A percentile compares a stretch with the other conserved stretches of the same genome.
Evolutionary conservation across 2,113 vertebrate genomes (phyloP).

Genomic region (Varanus komodoensis): DNA sequence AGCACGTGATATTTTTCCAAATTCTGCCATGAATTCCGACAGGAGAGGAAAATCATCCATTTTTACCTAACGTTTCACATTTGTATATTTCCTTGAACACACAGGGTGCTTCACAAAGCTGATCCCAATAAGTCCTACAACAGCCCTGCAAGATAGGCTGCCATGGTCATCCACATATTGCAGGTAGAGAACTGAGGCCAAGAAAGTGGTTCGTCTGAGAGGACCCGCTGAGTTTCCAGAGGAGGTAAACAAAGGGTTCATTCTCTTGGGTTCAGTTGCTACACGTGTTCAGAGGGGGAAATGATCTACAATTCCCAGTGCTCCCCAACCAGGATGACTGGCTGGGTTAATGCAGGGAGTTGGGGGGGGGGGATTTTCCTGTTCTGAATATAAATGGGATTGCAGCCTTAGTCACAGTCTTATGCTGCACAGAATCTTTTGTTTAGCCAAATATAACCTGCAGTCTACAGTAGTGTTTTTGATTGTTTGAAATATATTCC

Average conservation of each 20-base stretch:
- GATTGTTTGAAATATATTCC: neutral
- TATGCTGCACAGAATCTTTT: neutral
- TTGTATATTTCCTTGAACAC: neutral
- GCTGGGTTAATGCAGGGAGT: too few relatives aligned
- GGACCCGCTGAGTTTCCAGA: neutral
- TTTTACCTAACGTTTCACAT: neutral
- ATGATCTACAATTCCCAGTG: too few relatives aligned
- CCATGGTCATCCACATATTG: neutral
- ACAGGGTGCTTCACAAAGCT: neutral
- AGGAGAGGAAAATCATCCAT: neutral
- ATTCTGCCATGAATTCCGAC: neutral
- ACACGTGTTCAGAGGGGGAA: too few relatives aligned
- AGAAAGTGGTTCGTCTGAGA: neutral
- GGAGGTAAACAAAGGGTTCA: neutral
- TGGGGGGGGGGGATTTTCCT: too few relatives aligned
- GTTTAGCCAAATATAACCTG: neutral
- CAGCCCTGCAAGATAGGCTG: neutral
- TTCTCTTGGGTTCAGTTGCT: too few relatives aligned
- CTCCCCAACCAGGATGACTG: too few relatives aligned
- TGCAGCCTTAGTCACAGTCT: neutral
- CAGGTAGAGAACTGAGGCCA: neutral
- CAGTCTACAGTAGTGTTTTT: neutral
- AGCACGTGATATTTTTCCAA: slow-evolving; percentile 15
- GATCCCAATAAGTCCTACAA: neutral
- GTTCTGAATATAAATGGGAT: too few relatives aligned